Percentiles rank a stretch among this genome's conserved stretches.
Evolutionary conservation across 2,113 vertebrate species (phyloP).

Genomic region (Maccullochella peelii): DNA sequence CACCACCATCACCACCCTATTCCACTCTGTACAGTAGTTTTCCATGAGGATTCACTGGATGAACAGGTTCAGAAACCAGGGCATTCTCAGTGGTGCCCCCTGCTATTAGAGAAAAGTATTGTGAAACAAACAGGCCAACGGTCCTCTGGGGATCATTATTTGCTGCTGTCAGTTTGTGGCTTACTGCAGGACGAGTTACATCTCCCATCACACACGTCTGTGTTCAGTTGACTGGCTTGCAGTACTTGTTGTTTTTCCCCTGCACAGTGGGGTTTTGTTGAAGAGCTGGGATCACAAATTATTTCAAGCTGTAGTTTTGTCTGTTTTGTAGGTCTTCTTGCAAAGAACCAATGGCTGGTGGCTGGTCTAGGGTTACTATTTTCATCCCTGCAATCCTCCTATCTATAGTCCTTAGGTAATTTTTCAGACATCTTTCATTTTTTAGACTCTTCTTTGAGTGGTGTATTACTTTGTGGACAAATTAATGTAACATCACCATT

Average conservation of each 20-base stretch:
- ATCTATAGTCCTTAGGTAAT: slow-evolving; percentile 39
- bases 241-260: no score
- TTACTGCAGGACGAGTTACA: slow-evolving; percentile 13
- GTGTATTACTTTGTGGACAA: slow-evolving; percentile 27
- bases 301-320: slow-evolving; percentile 25
- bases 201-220: background rate
- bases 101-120: slow-evolving; percentile 32
- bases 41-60: background rate
- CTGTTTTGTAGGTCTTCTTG: slow-evolving; percentile 24
- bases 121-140: slow-evolving; percentile 4
- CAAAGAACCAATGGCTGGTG: slow-evolving; percentile 15
- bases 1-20: no score
- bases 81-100: slow-evolving; percentile 10
- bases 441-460: slow-evolving; percentile 7
- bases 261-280: slow-evolving; percentile 26
- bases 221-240: slow-evolving; percentile 4
- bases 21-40: background rate
- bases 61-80: slow-evolving; percentile 19
- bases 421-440: slow-evolving; percentile 19
- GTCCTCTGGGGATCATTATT: slow-evolving; percentile 7
- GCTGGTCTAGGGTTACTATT: slow-evolving; percentile 13
- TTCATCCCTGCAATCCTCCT: slow-evolving; percentile 31
- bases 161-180: slow-evolving; percentile 11
- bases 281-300: slow-evolving; percentile 26
- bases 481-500: slow-evolving; percentile 23